phyloP scores from a whole-genome alignment of 1,140 invertebrate genomes.

The Brachionus asplanchnoidis region DNA sequence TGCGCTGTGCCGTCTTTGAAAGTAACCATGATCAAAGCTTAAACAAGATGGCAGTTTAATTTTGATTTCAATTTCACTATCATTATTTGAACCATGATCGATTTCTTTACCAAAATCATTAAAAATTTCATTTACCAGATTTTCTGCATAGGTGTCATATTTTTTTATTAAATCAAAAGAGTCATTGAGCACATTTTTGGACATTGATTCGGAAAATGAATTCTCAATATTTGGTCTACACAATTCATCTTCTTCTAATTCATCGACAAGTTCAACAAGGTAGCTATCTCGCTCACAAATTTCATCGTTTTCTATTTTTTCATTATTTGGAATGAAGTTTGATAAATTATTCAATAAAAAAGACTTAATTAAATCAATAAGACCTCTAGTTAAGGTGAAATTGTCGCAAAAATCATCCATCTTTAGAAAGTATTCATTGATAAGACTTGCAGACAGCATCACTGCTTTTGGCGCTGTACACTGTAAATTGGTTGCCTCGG shows the following conservation, averaged over 20 bases:
- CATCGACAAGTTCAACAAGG: neutral
- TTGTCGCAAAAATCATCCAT: neutral
- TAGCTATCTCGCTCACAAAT: neutral
- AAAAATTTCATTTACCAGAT: neutral
- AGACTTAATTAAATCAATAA: neutral
- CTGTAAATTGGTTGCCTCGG: neutral
- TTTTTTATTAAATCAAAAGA: neutral
- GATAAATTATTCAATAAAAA: neutral
- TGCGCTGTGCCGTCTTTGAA: neutral
- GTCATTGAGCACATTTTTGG: neutral
- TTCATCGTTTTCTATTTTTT: neutral
- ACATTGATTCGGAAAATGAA: neutral
- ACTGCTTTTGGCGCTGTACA: neutral
- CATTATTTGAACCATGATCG: neutral
- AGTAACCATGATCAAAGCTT: neutral
- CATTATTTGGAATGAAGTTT: neutral
- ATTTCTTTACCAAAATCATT: neutral
- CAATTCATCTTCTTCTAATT: neutral
- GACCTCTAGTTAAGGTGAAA: neutral
- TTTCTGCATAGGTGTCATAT: neutral
- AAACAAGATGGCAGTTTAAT: neutral
- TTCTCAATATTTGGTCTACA: neutral
- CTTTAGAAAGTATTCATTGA: neutral
- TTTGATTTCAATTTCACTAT: constrained; percentile 10
- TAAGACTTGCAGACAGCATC: neutral